Evolutionary conservation across 2,888 invertebrate species (phyloP).

Genomic region (Ctenicera cuprea): DNA sequence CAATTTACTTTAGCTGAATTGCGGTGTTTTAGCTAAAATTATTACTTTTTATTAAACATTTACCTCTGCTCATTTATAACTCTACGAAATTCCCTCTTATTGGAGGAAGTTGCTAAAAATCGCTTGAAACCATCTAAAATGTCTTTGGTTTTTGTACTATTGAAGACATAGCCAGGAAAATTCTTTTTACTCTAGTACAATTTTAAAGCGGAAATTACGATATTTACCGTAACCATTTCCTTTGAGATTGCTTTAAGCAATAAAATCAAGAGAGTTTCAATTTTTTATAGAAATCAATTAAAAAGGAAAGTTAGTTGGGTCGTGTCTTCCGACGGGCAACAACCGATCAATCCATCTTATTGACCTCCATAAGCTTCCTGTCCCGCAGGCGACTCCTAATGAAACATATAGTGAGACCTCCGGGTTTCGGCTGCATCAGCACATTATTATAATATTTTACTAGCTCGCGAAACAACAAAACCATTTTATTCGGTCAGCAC

Average conservation of each 20-base stretch:
- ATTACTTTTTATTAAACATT: too few relatives aligned
- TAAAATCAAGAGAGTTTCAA: background rate
- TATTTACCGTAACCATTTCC: too few relatives aligned
- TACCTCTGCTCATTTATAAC: too few relatives aligned
- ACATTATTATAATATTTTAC: constrained; percentile 31
- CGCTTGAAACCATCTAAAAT: too few relatives aligned
- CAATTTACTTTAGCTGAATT: too few relatives aligned
- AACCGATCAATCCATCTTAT: constrained; percentile 8
- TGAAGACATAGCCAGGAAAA: too few relatives aligned
- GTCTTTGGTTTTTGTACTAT: too few relatives aligned
- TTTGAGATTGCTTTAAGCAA: background rate
- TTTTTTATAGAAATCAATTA: constrained; percentile 6
- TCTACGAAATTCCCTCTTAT: too few relatives aligned
- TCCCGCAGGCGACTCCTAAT: background rate
- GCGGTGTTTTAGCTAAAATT: too few relatives aligned
- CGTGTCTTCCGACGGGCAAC: constrained; percentile 6
- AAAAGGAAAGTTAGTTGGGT: constrained; percentile 1
- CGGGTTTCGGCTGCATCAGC: constrained; percentile 16
- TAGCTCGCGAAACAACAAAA: constrained; percentile 28
- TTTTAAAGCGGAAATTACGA: too few relatives aligned
- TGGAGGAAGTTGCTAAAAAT: too few relatives aligned
- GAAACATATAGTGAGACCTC: background rate
- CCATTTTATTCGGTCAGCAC: constrained; percentile 36
- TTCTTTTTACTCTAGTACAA: too few relatives aligned
- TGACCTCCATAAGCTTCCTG: constrained; percentile 7